Evolutionary conservation across 2,797 vertebrate genomes (phyloP), one percentile per base, ranked within the genome.

Genomic region (Sitta carolinensis): DNA sequence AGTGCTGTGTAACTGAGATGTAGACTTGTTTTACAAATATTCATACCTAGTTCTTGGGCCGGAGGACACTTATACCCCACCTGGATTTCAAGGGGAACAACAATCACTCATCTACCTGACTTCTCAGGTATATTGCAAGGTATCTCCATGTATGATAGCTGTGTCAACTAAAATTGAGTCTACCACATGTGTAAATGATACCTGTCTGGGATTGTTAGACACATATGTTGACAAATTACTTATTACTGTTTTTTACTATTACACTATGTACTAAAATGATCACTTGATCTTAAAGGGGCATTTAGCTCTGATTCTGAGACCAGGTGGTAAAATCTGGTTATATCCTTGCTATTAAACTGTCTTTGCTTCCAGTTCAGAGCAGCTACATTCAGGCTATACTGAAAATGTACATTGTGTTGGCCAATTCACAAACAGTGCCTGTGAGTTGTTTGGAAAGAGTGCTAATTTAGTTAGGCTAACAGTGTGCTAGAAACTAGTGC

Each of bases 131-230:
- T 72, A 26, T 29, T 74, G 36, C 9, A 83, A 59, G 30, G 26
- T 23, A 63, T 5, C 15, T 80, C 29, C 26, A 19, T 12, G 19
- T 52, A 26, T 67, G 57, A 58, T 17, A 67, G 29, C 48, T 48
- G 45, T 66, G 11, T 70, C 18, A n/a, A n/a, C 19, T 68, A 74
- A 89, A 68, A 63, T 21, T 47, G 45, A 36, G 29, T 62, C 17
- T 50, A 34, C 3, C 1, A 1, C 2, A 5, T 30, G 2, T 51
- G 6, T 42, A 82, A 67, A 47, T 15, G 2, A 55, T 30, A 61
- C 4, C 5, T 43, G 4, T 52, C 32, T 80, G 22, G 26, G 17
- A 40, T 48, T 27, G 34, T 34, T 45, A 52, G 29, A 62, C 8
- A 10, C 8, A 48, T n/a, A 22, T 12, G 34, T 22, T 43, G 29